A percentile compares a stretch with the other conserved stretches of the same genome.
These are phyloP conservation scores for Ptychochromis oligacanthus DNA, from an alignment of 2,113 vertebrate genomes.

Conservation along the genomic window DNA sequence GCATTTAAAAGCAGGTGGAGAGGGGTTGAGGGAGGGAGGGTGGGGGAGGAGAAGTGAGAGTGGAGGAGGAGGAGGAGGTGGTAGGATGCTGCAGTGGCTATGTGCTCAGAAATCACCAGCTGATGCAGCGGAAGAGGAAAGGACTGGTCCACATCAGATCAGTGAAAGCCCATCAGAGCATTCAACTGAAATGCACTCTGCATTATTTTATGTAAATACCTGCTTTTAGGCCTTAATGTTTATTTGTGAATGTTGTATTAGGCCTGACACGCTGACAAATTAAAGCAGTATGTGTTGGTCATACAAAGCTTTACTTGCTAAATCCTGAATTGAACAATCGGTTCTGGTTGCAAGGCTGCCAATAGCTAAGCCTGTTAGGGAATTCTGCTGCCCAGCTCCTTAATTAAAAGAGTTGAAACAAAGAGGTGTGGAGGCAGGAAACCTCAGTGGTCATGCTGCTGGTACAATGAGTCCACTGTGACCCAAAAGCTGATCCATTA, in stretches of 20 bases:
- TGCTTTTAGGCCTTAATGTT: background rate
- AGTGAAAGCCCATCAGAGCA: conserved; percentile 53
- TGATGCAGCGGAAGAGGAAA: conserved; percentile 83
- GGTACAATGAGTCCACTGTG: conserved; percentile 73
- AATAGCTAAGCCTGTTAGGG: conserved; percentile 75
- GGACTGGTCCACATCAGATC: conserved; percentile 58
- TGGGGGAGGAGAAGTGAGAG: conserved; percentile 67
- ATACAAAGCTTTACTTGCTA: conserved; percentile 62
- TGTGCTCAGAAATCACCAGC: conserved; percentile 85
- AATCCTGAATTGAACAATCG: conserved; percentile 72
- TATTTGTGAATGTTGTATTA: background rate
- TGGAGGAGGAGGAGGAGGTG: conserved; percentile 56
- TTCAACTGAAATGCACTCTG: conserved; percentile 42
- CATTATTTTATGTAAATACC: conserved; percentile 25
- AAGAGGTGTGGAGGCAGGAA: conserved; percentile 69
- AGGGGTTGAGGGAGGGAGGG: conserved; percentile 62
- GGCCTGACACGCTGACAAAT: conserved; percentile 45
- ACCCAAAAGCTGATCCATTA: conserved; percentile 76
- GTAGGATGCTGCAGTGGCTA: conserved; percentile 86
- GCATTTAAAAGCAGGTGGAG: conserved; percentile 83
- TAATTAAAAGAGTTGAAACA: conserved; percentile 78
- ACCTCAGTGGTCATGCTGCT: conserved; percentile 69
- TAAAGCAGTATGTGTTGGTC: conserved; percentile 51
- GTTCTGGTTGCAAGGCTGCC: conserved; percentile 64
- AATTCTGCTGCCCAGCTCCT: conserved; percentile 70